Evolutionary conservation across 2,888 invertebrate species (phyloP).

Genomic region (Drosophila suboccidentalis): DNA sequence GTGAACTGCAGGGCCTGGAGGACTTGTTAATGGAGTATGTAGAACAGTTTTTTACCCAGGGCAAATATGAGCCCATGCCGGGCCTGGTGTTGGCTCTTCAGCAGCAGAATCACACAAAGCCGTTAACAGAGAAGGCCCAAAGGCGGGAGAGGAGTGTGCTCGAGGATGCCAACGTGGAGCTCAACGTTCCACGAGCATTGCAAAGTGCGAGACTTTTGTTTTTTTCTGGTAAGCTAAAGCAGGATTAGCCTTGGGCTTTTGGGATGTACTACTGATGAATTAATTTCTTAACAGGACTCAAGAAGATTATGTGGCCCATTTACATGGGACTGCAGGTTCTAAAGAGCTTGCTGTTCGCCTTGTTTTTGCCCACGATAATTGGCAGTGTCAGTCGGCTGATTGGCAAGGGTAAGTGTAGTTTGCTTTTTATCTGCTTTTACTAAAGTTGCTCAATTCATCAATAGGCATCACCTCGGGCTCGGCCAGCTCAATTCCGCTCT

Average conservation of each 20-base stretch:
- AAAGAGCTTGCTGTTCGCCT: constrained; percentile 92
- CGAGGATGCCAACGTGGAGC: constrained; percentile 86
- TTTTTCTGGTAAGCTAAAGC: constrained; percentile 87
- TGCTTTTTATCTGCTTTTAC: not conserved
- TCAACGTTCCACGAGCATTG: constrained; percentile 87
- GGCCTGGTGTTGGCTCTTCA: constrained; percentile 78
- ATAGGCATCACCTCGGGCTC: constrained; percentile 84
- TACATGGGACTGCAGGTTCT: constrained; percentile 93
- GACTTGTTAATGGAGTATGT: constrained; percentile 79
- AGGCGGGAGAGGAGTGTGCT: constrained; percentile 87
- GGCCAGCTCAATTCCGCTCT: constrained; percentile 83
- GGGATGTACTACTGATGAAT: constrained; percentile 9
- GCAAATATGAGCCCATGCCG: constrained; percentile 77
- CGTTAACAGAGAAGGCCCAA: constrained; percentile 82
- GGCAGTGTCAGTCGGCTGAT: constrained; percentile 94
- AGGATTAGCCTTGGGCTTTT: not conserved
- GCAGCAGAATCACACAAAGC: constrained; percentile 77
- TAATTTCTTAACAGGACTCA: constrained; percentile 90
- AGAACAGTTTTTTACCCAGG: constrained; percentile 75
- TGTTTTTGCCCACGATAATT: constrained; percentile 93
- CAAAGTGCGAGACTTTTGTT: constrained; percentile 89
- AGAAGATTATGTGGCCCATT: constrained; percentile 93
- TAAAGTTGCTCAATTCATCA: constrained; percentile 16
- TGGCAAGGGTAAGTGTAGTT: constrained; percentile 89
- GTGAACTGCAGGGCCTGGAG: constrained; percentile 77